Evolutionary conservation across 2,113 vertebrate genomes (phyloP), one percentile per base, ranked within the genome.

Genomic region (Callipepla squamata): DNA sequence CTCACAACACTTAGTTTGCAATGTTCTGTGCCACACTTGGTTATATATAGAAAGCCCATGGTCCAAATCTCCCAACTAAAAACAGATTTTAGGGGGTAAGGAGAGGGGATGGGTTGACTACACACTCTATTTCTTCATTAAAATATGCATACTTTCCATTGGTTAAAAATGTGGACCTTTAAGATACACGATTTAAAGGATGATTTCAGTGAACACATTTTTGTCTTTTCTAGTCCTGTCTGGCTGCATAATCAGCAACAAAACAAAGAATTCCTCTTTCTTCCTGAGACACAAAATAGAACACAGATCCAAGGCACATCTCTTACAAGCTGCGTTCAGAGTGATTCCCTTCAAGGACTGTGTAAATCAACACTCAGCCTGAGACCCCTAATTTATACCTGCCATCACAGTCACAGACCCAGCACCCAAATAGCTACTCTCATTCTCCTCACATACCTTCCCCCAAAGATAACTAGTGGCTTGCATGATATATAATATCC

Each of bases 31-130:
- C 36, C 21, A 30, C 62, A 11, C 13, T 23, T 13, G 34, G 30
- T 23, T 23, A 50, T 12, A 19, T 6, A 57, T 3, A 85, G 2
- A 25, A 51, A 55, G 16, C 53, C 47, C 9, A 14, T 18, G 9
- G 51, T 85, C 77, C 77, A 74, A 83, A 74, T 70, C 40, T 85
- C 42, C 28, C 48, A 82, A 32, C 1, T 40, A 48, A 93, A 94
- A 69, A 0, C 13, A 69, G 7, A 80, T 75, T 84, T 78, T 68
- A 20, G 55, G 61, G 10, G 59, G 10, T 28, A 25, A 36, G 3
- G 4, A 4, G 1, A 68, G 2, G 3, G 13, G 6, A 38, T 13
- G 25, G 25, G 11, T 18, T 5, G 66, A 80, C 36, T 13, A 50
- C 20, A 6, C 57, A 53, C 2, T 0, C 1, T 36, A 1, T 3